A percentile compares a stretch with the other conserved stretches of the same genome.
phyloP scores from a whole-genome alignment of 1,140 invertebrate species.

The Pentalonia nigronervosa region DNA sequence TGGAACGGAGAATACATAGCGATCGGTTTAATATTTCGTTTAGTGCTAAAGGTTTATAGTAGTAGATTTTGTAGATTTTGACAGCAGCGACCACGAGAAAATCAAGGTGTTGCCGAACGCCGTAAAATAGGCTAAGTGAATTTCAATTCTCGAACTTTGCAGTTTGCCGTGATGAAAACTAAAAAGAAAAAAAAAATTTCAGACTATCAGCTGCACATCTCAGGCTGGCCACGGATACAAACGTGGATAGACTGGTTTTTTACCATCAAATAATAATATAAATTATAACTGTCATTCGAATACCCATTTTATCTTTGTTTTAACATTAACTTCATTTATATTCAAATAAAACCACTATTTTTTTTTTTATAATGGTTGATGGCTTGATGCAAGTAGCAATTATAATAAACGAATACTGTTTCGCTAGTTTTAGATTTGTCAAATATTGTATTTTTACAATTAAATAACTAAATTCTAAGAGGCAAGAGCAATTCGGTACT shows the following conservation, averaged over 20 bases:
- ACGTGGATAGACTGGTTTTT: background rate
- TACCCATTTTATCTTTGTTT: no score
- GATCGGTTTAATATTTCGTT: background rate
- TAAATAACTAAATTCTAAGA: no score
- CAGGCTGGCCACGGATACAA: background rate
- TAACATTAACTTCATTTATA: no score
- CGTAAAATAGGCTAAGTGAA: constrained; percentile 17
- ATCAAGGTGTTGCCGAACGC: background rate
- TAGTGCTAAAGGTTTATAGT: background rate
- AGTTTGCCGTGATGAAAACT: no score
- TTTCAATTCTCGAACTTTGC: background rate
- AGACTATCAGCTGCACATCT: constrained; percentile 20
- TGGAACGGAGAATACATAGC: constrained; percentile 39
- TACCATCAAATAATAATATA: background rate
- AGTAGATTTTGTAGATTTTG: background rate
- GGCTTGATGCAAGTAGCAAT: no score
- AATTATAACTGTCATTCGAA: background rate
- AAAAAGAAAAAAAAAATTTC: constrained; percentile 11
- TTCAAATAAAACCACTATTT: no score
- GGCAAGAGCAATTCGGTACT: no score
- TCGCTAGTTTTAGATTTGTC: no score
- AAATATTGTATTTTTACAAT: no score
- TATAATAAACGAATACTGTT: no score
- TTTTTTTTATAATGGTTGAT: no score
- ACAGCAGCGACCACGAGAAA: background rate